phyloP scores from a whole-genome alignment of 2,888 invertebrate genomes.

The Bombylius discolor region DNA sequence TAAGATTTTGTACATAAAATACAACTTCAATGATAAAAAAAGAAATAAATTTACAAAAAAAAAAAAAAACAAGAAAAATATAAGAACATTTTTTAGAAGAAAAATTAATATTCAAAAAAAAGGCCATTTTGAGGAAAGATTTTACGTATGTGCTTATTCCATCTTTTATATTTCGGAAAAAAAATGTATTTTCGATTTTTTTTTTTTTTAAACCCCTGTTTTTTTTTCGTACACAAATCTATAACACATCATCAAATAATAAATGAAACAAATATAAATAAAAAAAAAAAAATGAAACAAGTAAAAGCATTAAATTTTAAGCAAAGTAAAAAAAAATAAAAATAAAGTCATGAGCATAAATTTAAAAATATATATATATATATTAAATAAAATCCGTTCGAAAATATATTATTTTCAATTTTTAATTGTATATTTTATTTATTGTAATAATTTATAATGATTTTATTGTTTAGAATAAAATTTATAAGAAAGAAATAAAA shows the following conservation, averaged over 20 bases:
- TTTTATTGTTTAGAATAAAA: neutral
- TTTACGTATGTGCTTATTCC: neutral
- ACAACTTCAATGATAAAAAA: neutral
- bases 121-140: slow-evolving; percentile 2
- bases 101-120: neutral
- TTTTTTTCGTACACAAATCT: neutral
- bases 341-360: neutral
- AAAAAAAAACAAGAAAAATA: too few relatives aligned
- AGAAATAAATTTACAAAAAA: neutral
- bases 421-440: neutral
- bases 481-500: neutral
- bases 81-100: neutral
- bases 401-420: neutral
- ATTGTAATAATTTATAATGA: neutral
- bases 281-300: neutral
- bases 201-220: too few relatives aligned
- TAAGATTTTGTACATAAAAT: slow-evolving; percentile 5
- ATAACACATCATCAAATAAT: neutral
- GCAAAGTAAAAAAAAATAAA: neutral
- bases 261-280: neutral
- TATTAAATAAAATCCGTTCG: neutral
- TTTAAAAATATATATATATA: neutral
- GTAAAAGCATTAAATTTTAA: neutral
- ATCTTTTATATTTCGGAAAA: too few relatives aligned
- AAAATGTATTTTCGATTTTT: too few relatives aligned